phyloP scores from a whole-genome alignment of 2,113 vertebrate genomes.

The Anguilla japonica region DNA sequence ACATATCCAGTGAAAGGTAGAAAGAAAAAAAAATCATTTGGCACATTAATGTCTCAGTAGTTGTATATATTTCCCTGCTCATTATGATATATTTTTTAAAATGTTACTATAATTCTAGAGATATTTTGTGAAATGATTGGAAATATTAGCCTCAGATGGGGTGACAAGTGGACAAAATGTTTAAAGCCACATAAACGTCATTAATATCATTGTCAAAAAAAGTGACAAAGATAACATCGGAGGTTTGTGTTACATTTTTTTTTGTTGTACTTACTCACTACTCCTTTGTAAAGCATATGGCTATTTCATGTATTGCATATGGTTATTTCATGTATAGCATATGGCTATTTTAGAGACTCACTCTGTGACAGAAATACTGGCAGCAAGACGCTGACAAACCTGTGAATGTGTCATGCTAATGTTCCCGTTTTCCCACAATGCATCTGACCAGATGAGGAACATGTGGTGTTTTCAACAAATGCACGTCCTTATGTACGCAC shows the following conservation, averaged over 20 bases:
- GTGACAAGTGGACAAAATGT: neutral
- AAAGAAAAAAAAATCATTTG: constrained; percentile 30
- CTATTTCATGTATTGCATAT: neutral
- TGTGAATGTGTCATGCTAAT: neutral
- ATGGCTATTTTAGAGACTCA: neutral
- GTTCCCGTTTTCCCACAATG: neutral
- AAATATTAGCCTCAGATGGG: neutral
- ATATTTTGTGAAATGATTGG: constrained; percentile 10
- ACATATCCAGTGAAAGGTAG: neutral
- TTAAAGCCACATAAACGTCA: neutral
- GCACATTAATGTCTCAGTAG: constrained; percentile 34
- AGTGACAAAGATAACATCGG: neutral
- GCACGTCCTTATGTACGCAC: neutral
- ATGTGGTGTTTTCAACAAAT: neutral
- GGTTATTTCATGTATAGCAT: neutral
- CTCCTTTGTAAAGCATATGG: neutral
- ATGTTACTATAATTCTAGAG: neutral
- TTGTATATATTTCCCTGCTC: constrained; percentile 2
- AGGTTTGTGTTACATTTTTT: neutral
- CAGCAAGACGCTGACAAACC: neutral
- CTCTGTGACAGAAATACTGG: neutral
- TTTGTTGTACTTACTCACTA: neutral
- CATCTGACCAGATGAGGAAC: neutral
- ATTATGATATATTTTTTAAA: neutral
- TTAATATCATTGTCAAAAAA: neutral